These are phyloP conservation scores for Rhabditoides inermis DNA, from an alignment of 2,888 invertebrate species.

Conservation along the genomic window DNA sequence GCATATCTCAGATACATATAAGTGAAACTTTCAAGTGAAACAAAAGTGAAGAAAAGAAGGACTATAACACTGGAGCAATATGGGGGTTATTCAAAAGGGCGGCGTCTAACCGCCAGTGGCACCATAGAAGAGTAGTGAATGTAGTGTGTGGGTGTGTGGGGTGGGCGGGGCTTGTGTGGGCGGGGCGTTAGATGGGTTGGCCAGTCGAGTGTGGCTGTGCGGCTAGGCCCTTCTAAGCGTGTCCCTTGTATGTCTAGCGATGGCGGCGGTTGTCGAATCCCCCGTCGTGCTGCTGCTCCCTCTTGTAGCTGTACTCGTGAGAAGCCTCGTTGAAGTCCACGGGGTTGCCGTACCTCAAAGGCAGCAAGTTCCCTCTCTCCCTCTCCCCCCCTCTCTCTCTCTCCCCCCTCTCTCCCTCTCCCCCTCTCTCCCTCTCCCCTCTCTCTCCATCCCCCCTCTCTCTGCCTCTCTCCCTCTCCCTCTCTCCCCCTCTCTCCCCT, in stretches of 20 bases:
- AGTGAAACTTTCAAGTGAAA: too few species aligned
- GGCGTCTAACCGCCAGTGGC: neutral
- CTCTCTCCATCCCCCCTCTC: conserved; percentile 18
- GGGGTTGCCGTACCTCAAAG: conserved; percentile 35
- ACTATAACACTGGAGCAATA: too few species aligned
- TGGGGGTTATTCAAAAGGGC: too few species aligned
- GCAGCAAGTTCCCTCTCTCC: too few species aligned
- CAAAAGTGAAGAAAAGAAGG: too few species aligned
- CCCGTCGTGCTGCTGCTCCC: conserved; percentile 28
- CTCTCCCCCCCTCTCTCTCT: too few species aligned
- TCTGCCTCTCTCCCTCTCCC: conserved; percentile 25
- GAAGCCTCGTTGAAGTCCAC: conserved; percentile 42
- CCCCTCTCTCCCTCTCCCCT: too few species aligned
- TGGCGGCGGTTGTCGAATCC: conserved; percentile 17
- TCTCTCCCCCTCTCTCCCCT: too few species aligned
- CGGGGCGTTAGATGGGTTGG: neutral
- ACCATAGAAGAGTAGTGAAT: neutral
- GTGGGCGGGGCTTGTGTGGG: neutral
- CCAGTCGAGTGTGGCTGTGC: neutral
- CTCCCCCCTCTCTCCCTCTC: too few species aligned
- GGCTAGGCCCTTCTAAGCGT: too few species aligned
- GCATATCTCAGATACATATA: too few species aligned
- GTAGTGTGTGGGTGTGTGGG: neutral
- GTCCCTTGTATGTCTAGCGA: too few species aligned
- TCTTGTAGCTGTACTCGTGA: conserved; percentile 46